phyloP scores from a whole-genome alignment of 2,888 invertebrate genomes.

The Morpho helenor region DNA sequence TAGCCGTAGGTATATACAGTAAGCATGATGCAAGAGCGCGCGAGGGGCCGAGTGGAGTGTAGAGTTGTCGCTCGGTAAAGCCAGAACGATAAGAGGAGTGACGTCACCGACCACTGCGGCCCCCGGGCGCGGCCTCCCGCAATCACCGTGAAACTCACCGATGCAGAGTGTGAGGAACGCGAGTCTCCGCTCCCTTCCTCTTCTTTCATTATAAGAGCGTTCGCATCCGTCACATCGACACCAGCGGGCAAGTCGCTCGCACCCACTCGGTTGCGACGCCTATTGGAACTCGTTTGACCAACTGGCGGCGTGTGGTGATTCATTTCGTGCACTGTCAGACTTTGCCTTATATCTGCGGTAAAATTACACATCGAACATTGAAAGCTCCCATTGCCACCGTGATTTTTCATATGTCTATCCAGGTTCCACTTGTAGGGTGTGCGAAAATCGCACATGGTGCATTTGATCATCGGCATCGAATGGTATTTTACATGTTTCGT shows the following conservation, averaged over 20 bases:
- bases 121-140: slow-evolving; percentile 50
- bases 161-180: slow-evolving; percentile 61
- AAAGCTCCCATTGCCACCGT: slow-evolving; percentile 91
- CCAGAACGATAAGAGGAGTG: slow-evolving; percentile 47
- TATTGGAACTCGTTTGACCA: slow-evolving; percentile 79
- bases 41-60: slow-evolving; percentile 41
- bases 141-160: slow-evolving; percentile 55
- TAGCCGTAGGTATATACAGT: slow-evolving; percentile 27
- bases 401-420: slow-evolving; percentile 95
- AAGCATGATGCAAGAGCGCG: slow-evolving; percentile 45
- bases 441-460: slow-evolving; percentile 94
- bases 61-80: slow-evolving; percentile 24
- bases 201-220: slow-evolving; percentile 58
- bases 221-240: slow-evolving; percentile 44
- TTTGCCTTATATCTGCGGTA: slow-evolving; percentile 94
- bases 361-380: slow-evolving; percentile 93
- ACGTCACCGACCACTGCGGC: slow-evolving; percentile 52
- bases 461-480: slow-evolving; percentile 96
- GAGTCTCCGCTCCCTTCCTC: slow-evolving; percentile 75
- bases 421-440: slow-evolving; percentile 96
- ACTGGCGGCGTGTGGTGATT: slow-evolving; percentile 92
- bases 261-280: slow-evolving; percentile 87
- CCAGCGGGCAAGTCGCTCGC: slow-evolving; percentile 80
- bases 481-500: slow-evolving; percentile 96
- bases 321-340: slow-evolving; percentile 94